Conservation (phyloP, 2,113 vertebrate genomes). For the Megalops atlanticus region DNA sequence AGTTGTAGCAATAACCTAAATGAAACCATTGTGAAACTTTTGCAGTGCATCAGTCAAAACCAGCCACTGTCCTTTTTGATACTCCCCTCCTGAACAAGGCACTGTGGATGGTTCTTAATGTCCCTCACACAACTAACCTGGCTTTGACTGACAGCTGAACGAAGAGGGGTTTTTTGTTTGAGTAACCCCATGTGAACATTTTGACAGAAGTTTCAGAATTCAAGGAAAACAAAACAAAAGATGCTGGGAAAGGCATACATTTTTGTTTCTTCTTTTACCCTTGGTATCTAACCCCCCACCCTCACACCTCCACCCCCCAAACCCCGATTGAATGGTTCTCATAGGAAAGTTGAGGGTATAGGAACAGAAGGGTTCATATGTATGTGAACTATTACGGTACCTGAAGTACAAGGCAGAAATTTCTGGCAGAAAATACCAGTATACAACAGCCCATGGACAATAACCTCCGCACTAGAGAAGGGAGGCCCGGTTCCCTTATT, state of each 20-base stretch:
- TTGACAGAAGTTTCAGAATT: constrained; percentile 3
- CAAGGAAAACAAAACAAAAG: too few relatives aligned
- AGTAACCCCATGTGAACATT: constrained; percentile 5
- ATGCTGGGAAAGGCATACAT: constrained; percentile 8
- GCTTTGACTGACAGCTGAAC: constrained; percentile 23
- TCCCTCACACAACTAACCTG: constrained; percentile 56
- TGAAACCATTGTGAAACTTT: constrained; percentile 38
- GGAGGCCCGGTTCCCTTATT: constrained; percentile 38
- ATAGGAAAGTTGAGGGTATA: constrained; percentile 7
- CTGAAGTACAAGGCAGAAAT: constrained; percentile 60
- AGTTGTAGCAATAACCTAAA: constrained; percentile 16
- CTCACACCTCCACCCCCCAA: neutral
- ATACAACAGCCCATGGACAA: constrained; percentile 36
- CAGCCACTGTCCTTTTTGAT: constrained; percentile 47
- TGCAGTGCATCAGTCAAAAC: constrained; percentile 62
- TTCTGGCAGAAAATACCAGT: constrained; percentile 45
- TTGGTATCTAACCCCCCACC: neutral
- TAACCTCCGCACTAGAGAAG: constrained; percentile 38
- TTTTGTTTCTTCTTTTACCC: neutral
- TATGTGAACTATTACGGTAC: constrained; percentile 41
- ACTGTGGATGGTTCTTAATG: constrained; percentile 66
- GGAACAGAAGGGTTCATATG: constrained; percentile 3
- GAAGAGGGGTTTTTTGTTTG: neutral
- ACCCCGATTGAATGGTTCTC: neutral
- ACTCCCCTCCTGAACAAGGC: constrained; percentile 73